phyloP scores from a whole-genome alignment of 2,888 invertebrate species.

The Pelosia muscerda region DNA sequence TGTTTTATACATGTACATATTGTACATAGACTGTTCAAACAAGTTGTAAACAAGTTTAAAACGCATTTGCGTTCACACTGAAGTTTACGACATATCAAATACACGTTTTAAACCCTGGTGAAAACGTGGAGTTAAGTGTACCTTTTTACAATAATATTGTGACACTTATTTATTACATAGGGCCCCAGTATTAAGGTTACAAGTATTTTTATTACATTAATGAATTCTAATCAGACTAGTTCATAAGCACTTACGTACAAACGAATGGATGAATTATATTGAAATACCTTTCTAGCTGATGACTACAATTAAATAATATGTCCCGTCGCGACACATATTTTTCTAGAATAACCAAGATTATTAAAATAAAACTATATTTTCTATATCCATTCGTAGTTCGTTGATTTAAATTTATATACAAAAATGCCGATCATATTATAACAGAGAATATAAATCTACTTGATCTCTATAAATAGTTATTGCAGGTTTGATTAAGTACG shows the following conservation, averaged over 20 bases:
- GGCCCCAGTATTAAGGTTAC: no score
- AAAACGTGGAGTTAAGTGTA: no score
- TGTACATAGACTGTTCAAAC: no score
- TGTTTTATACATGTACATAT: no score
- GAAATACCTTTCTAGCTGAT: conserved; percentile 24
- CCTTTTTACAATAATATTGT: no score
- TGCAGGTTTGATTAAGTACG: no score
- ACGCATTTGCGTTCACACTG: no score
- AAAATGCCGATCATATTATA: background rate
- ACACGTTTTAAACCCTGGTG: no score
- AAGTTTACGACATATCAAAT: no score
- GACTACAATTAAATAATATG: conserved; percentile 32
- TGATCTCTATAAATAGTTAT: background rate
- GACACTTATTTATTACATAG: no score
- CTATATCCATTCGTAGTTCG: background rate
- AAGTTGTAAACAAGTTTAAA: no score
- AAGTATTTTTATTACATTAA: conserved; percentile 9
- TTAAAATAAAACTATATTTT: conserved; percentile 7
- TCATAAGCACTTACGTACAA: conserved; percentile 19
- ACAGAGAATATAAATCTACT: background rate
- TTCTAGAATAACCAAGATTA: conserved; percentile 1
- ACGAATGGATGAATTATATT: conserved; percentile 30
- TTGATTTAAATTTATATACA: background rate
- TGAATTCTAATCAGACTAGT: conserved; percentile 26
- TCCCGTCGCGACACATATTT: background rate